Conservation (phyloP, 1,140 invertebrate genomes). For the Drosophila orena region DNA sequence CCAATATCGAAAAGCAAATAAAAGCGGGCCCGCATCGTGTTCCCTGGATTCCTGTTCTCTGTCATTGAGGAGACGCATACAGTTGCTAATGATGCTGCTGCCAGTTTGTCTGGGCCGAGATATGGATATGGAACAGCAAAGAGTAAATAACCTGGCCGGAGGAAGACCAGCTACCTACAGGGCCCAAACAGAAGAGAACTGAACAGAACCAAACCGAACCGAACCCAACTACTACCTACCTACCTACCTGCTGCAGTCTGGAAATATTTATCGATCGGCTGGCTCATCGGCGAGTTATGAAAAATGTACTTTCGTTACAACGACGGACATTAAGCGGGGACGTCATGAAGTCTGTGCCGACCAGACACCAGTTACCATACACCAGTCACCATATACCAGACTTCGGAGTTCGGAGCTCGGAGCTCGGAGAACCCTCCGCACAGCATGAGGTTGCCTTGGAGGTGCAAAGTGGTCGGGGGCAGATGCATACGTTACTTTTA, state of each 20-base stretch:
- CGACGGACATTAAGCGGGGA: constrained; percentile 64
- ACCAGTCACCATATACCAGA: constrained; percentile 17
- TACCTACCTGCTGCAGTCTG: constrained; percentile 64
- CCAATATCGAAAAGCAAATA: constrained; percentile 22
- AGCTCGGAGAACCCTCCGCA: constrained; percentile 20
- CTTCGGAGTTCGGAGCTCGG: background rate
- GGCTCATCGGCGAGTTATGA: constrained; percentile 67
- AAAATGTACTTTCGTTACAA: constrained; percentile 81
- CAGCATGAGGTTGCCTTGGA: constrained; percentile 61
- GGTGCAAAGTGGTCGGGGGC: constrained; percentile 35
- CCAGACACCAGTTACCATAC: constrained; percentile 40
- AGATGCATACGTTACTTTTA: constrained; percentile 71
- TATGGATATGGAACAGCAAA: constrained; percentile 8
- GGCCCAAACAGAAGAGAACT: background rate
- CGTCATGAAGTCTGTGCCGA: constrained; percentile 76
- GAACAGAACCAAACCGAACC: background rate
- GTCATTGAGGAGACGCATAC: constrained; percentile 52
- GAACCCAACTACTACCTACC: background rate
- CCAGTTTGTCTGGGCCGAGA: constrained; percentile 72
- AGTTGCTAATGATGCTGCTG: constrained; percentile 77
- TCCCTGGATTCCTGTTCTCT: constrained; percentile 31
- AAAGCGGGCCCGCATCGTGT: constrained; percentile 37
- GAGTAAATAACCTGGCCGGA: constrained; percentile 37
- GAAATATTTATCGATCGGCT: constrained; percentile 78
- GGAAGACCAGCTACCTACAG: constrained; percentile 58